phyloP scores from a whole-genome alignment of 2,113 vertebrate species.

The Rhodinocichla rosea region DNA sequence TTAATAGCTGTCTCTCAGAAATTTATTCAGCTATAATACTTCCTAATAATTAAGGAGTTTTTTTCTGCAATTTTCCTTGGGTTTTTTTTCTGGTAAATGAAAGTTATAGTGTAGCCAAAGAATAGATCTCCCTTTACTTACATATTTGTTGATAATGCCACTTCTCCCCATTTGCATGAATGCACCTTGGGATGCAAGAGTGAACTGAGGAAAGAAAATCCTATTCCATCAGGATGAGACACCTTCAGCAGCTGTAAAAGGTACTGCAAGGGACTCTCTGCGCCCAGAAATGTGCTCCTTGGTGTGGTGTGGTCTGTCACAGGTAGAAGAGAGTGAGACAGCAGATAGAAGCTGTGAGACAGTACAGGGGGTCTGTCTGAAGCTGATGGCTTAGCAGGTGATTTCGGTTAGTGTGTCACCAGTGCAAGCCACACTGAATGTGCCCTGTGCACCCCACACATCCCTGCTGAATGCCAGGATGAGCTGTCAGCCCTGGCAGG shows the following conservation, averaged over 20 bases:
- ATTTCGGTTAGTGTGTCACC: background rate
- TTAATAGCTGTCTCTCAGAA: background rate
- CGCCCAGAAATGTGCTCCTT: background rate
- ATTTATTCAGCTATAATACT: background rate
- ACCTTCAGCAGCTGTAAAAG: background rate
- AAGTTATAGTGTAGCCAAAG: background rate
- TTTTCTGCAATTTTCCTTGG: background rate
- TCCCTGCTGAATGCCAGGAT: background rate
- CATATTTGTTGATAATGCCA: background rate
- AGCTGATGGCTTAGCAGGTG: background rate
- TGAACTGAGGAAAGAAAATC: background rate
- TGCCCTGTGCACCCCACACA: background rate
- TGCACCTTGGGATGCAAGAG: background rate
- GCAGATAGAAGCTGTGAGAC: background rate
- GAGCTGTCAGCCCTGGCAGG: background rate
- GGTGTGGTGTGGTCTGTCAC: background rate
- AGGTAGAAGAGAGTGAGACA: background rate
- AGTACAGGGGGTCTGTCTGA: background rate
- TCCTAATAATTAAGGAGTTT: background rate
- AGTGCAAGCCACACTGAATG: accelerated
- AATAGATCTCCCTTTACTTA: background rate
- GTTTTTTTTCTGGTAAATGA: background rate
- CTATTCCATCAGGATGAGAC: background rate
- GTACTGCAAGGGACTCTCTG: background rate
- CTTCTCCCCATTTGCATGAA: background rate